Base-by-base conservation (phyloP, 2,113 vertebrate genomes). In the Brachyistius frenatus region DNA sequence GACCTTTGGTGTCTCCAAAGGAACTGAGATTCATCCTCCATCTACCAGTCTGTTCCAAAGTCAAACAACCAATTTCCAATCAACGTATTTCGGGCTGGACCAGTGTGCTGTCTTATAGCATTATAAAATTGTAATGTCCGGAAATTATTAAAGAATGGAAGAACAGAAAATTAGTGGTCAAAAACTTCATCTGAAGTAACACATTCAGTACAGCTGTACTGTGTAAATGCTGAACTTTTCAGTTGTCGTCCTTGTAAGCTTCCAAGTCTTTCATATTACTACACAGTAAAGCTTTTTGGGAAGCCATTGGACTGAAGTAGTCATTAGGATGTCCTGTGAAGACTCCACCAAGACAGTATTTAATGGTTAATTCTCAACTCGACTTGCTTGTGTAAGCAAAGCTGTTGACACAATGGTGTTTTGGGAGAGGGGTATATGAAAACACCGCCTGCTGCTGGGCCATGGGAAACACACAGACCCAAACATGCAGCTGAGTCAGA, bases 341-440 rank as follows among this genome's bases (percentile, higher is more conserved):
- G 53, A 47, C 52, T 33, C 8, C 66, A 58, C 54, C 53, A 66
- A 71, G 78, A 66, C 47, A 15, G 54, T 63, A 65, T 68, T 74
- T 73, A 85, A 78, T 66, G 62, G 72, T 60, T 60, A 73, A 86
- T 80, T 60, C 56, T 73, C 56, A 60, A 53, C 68, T 74, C 65
- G 13, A 1, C 35, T 58, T 53, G 74, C 41, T 65, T 90, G 80
- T 79, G 72, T 74, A 85, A 91, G 85, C 80, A 82, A 87, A 83
- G 86, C 69, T 91, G 82, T 80, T 36, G 81, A 88, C 89, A 85
- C 87, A 83, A 52, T 79, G 83, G 80, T 91, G 91, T 90, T 91
- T 90, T 86, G 83, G 86, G 78, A 88, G 53, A 75, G 74, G 53
- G 23, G 74, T 53, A 56, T 80, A 62, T 83, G 74, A 87, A 90